Evolutionary conservation across 2,888 invertebrate species (phyloP).

Genomic region (Brachypalpus laphriformis): DNA sequence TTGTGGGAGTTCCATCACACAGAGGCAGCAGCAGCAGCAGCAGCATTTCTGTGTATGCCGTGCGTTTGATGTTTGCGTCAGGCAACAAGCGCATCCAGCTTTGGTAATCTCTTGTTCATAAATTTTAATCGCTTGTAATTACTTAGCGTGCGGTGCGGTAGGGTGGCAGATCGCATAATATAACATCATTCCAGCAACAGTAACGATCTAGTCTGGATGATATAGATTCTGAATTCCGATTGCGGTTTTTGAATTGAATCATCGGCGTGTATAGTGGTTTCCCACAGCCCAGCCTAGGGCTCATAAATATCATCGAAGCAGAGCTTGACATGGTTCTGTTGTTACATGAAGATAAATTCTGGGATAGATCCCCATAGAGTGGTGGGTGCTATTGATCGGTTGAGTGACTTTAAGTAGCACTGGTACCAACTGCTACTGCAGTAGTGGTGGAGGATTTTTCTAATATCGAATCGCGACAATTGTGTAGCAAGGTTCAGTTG

Average conservation of each 20-base stretch:
- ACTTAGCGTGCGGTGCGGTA: not conserved
- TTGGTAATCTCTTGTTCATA: constrained; percentile 64
- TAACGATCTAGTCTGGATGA: constrained; percentile 48
- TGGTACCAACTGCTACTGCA: not conserved
- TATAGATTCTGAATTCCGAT: constrained; percentile 47
- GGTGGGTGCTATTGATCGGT: constrained; percentile 61
- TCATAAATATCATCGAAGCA: constrained; percentile 66
- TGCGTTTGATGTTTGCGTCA: constrained; percentile 21
- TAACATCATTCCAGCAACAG: constrained; percentile 16
- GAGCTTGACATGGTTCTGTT: constrained; percentile 69
- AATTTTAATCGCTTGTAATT: constrained; percentile 65
- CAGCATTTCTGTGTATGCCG: not conserved
- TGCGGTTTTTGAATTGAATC: constrained; percentile 42
- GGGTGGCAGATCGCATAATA: constrained; percentile 7
- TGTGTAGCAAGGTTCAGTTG: constrained; percentile 47
- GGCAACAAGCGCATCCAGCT: constrained; percentile 44
- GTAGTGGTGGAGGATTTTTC: constrained; percentile 17
- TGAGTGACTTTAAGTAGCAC: constrained; percentile 60
- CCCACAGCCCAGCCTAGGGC: constrained; percentile 8
- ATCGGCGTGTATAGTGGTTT: constrained; percentile 26
- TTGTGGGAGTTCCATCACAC: constrained; percentile 58
- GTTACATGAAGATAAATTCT: constrained; percentile 65
- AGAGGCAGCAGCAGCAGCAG: constrained; percentile 17
- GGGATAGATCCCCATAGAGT: constrained; percentile 44
- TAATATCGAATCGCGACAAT: constrained; percentile 43